Evolutionary conservation across 1,140 invertebrate genomes (phyloP).

Genomic region (Campoletis sonorensis): DNA sequence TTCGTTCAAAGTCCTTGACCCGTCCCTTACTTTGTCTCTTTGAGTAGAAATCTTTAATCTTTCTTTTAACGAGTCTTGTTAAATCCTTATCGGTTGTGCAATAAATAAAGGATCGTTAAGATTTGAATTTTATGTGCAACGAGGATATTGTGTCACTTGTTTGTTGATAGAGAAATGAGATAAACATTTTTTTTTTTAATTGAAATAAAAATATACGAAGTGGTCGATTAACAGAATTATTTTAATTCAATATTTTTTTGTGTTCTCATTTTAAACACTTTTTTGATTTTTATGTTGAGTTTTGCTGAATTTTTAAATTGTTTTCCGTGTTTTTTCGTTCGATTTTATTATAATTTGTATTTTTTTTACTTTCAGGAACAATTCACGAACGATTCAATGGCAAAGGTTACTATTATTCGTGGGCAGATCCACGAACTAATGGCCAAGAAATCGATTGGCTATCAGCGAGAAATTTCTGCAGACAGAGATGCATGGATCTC

Average conservation of each 20-base stretch:
- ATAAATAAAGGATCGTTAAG: constrained; percentile 13
- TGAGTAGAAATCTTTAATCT: neutral
- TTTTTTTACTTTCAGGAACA: constrained; percentile 65
- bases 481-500: constrained; percentile 90
- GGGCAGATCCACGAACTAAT: constrained; percentile 84
- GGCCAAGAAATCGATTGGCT: constrained; percentile 89
- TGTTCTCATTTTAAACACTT: neutral
- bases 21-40: neutral
- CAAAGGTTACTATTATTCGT: constrained; percentile 90
- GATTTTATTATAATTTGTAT: constrained; percentile 21
- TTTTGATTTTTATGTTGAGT: neutral
- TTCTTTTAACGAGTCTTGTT: neutral
- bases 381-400: constrained; percentile 77
- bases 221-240: no score
- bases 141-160: constrained; percentile 29
- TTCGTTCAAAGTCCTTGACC: constrained; percentile 35
- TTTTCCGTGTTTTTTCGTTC: no score
- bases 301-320: no score
- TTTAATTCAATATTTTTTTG: neutral
- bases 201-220: no score
- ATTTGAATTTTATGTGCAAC: constrained; percentile 10
- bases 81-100: constrained; percentile 19
- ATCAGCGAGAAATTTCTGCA: constrained; percentile 87
- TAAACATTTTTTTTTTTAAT: neutral
- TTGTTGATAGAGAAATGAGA: no score